Percentiles rank a stretch among this genome's conserved stretches.
These are phyloP conservation scores for Drosophila suzukii DNA, from an alignment of 1,140 invertebrate species.

Conservation along the genomic window DNA sequence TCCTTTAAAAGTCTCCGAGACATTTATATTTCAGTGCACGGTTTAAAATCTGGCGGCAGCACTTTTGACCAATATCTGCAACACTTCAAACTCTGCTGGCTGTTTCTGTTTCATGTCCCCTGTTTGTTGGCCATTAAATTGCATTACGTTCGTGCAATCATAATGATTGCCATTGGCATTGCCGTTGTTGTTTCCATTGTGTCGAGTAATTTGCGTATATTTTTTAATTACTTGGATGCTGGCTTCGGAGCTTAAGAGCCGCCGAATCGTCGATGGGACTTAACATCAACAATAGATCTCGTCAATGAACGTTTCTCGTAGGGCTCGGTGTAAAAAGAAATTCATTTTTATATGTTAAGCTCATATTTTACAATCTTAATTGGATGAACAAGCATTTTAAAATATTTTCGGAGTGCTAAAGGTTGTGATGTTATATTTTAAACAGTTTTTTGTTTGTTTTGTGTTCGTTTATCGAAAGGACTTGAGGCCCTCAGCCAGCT, in stretches of 20 bases:
- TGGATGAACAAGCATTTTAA: neutral
- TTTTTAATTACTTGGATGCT: conserved; percentile 53
- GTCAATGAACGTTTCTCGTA: neutral
- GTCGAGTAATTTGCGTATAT: conserved; percentile 51
- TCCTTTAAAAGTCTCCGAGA: too few species aligned
- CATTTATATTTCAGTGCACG: conserved; percentile 1
- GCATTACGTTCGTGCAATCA: conserved; percentile 75
- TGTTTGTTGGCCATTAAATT: conserved; percentile 70
- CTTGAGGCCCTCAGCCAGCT: too few species aligned
- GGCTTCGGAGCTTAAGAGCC: conserved; percentile 12
- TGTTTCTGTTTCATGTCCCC: conserved; percentile 27
- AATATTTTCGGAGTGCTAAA: too few species aligned
- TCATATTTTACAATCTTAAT: neutral
- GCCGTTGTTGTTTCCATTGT: conserved; percentile 30
- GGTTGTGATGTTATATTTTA: neutral
- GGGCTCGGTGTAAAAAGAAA: neutral
- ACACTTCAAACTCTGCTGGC: conserved; percentile 67
- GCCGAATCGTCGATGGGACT: neutral
- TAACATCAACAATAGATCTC: conserved; percentile 6
- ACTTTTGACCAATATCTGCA: conserved; percentile 81
- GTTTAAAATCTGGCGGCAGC: conserved; percentile 33
- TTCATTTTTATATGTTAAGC: neutral
- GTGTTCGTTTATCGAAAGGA: too few species aligned
- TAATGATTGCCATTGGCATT: conserved; percentile 62
- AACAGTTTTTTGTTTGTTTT: too few species aligned